A percentile compares a stretch with the other conserved stretches of the same genome.
These are phyloP conservation scores for Fregetta grallaria DNA, from an alignment of 2,113 vertebrate genomes.

Conservation along the genomic window DNA sequence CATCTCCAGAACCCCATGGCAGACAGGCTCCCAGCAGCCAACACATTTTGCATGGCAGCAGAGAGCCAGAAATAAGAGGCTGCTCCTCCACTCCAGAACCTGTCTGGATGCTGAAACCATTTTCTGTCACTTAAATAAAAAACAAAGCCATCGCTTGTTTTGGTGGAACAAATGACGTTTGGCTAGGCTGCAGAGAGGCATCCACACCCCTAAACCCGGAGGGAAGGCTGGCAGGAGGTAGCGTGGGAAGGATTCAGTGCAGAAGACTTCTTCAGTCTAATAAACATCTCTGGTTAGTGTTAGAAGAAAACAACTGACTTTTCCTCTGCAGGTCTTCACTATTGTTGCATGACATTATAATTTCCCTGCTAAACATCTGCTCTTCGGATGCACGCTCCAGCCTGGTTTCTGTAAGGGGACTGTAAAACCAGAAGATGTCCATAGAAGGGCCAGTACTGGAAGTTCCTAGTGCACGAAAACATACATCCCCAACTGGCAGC, in stretches of 20 bases:
- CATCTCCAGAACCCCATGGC: neutral
- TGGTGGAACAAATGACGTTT: neutral
- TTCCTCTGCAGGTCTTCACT: neutral
- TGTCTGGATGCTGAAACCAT: neutral
- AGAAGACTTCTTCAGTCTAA: neutral
- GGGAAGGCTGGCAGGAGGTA: neutral
- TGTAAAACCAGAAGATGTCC: neutral
- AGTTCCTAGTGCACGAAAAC: neutral
- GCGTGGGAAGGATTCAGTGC: neutral
- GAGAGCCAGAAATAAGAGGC: neutral
- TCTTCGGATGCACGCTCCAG: neutral
- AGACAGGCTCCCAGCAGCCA: neutral
- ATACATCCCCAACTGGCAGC: slow-evolving; percentile 40
- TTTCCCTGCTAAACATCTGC: neutral
- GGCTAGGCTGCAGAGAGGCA: neutral
- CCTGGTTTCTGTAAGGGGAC: neutral
- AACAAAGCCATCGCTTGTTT: neutral
- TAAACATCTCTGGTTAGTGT: neutral
- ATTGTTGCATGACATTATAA: neutral
- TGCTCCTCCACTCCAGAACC: neutral
- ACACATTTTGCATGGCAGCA: neutral
- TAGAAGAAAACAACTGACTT: neutral
- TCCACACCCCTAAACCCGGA: neutral
- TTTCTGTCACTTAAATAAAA: neutral
- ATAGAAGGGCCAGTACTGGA: slow-evolving; percentile 1